These are phyloP conservation scores for Lycophotia porphyrea DNA, from an alignment of 2,888 invertebrate species.

Conservation along the genomic window DNA sequence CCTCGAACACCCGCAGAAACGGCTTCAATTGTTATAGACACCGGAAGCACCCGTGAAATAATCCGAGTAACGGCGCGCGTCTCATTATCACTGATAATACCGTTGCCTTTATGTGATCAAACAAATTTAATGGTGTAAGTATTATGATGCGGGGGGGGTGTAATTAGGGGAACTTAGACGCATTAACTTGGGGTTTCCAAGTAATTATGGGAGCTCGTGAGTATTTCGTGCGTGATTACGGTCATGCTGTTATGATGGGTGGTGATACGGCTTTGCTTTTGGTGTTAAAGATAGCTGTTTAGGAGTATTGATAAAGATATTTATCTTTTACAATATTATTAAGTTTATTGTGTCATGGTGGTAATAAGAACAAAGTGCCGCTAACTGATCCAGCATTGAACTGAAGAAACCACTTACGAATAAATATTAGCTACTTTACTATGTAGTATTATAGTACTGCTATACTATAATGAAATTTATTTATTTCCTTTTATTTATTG, in stretches of 20 bases:
- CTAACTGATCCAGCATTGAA: neutral
- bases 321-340: neutral
- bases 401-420: neutral
- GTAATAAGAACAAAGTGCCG: neutral
- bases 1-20: slow-evolving; percentile 44
- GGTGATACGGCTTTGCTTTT: slow-evolving; percentile 1
- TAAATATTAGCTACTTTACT: too few species aligned
- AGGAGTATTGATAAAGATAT: neutral
- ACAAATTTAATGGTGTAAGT: slow-evolving; percentile 60
- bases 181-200: slow-evolving; percentile 38
- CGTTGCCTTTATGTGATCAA: slow-evolving; percentile 56
- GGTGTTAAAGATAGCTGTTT: neutral
- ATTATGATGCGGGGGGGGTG: slow-evolving; percentile 48
- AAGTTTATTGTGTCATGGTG: neutral
- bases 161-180: slow-evolving; percentile 52
- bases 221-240: slow-evolving; percentile 26
- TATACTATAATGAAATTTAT: too few species aligned
- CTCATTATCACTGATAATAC: slow-evolving; percentile 58
- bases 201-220: slow-evolving; percentile 31
- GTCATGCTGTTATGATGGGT: slow-evolving; percentile 21
- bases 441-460: too few species aligned
- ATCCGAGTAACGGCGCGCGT: slow-evolving; percentile 52
- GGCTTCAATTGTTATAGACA: slow-evolving; percentile 64
- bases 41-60: slow-evolving; percentile 58
- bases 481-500: too few species aligned